Percentiles rank a stretch among this genome's conserved stretches.
Conservation (phyloP, 2,888 invertebrate species). For the Phyto melanocephala region DNA sequence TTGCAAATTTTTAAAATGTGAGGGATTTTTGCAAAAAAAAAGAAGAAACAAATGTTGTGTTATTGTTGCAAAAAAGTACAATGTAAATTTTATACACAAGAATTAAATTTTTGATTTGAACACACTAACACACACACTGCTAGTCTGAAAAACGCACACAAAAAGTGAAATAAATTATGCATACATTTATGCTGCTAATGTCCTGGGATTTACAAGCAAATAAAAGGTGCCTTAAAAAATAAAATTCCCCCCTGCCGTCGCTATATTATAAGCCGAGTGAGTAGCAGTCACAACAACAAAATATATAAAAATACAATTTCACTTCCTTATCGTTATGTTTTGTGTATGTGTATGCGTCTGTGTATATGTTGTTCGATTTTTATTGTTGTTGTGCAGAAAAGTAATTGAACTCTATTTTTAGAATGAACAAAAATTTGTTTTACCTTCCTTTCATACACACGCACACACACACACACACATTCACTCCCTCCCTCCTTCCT, state of each 20-base stretch:
- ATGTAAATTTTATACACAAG: slow-evolving; percentile 7
- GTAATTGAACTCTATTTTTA: slow-evolving; percentile 65
- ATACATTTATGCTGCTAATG: slow-evolving; percentile 56
- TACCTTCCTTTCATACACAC: slow-evolving; percentile 6
- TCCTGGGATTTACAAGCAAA: slow-evolving; percentile 55
- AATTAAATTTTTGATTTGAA: slow-evolving; percentile 40
- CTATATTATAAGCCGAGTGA: neutral
- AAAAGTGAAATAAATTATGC: slow-evolving; percentile 45
- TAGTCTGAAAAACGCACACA: neutral
- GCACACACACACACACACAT: neutral
- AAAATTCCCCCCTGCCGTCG: neutral
- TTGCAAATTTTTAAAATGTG: neutral
- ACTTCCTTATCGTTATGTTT: slow-evolving; percentile 36
- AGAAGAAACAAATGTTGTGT: neutral
- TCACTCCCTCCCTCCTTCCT: neutral
- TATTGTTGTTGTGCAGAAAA: slow-evolving; percentile 54
- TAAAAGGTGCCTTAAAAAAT: slow-evolving; percentile 41
- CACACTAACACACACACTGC: neutral
- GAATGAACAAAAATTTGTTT: slow-evolving; percentile 41
- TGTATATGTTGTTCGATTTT: slow-evolving; percentile 8
- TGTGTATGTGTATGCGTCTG: slow-evolving; percentile 10
- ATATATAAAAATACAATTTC: neutral
- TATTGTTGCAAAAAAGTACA: neutral
- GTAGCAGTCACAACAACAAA: neutral
- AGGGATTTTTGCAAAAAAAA: neutral